Base-by-base conservation (phyloP, 2,888 invertebrate genomes). In the Oxycera nigricornis region DNA sequence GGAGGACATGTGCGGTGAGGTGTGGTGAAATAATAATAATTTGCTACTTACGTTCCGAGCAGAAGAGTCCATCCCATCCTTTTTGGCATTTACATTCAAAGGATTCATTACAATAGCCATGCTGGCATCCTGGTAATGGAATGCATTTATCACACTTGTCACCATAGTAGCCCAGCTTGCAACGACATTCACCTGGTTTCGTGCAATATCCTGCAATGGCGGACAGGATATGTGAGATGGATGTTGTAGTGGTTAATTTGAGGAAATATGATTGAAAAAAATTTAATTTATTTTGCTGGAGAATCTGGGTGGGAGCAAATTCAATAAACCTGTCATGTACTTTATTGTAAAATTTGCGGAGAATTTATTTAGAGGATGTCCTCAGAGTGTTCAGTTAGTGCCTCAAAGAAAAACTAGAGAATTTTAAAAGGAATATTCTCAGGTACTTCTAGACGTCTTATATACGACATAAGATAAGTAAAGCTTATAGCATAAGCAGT, bases 11-110 rank as follows among this genome's bases (percentile, higher is more conserved):
- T 28, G 26, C 28, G 6, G 22, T 17, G 24, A 24, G 17, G 1
- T 28, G 30, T n/a, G n/a, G 2, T 28, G 35, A 9, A 2, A 26
- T 35, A 26, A 57, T 55, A 14, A 57, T 59, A 28, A 31, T 70
- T 46, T 46, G 46, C 3, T 46, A 80, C 91, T 90, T 85, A 94
- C 94, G 94, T 86, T 94, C 94, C 24, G 93, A 92, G 83, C 95
- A 95, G 86, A 95, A 95, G 73, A 94, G 87, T 55, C 95, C 95
- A 81, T 93, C 93, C 95, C 95, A 95, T 28, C 95, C 95, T 50
- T 91, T 90, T 73, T 90, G 89, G 83, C 95, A 95, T 81, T 91
- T 89, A 84, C 95, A 95, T 82, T 95, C 94, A 84, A 95, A 95
- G 81, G 94, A 93, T 73, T 91, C 91, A 82, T 92, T 94, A 86